Evolutionary conservation across 2,113 vertebrate genomes (phyloP), one percentile per base, ranked within the genome.

Genomic region (Pterocles orientalis): DNA sequence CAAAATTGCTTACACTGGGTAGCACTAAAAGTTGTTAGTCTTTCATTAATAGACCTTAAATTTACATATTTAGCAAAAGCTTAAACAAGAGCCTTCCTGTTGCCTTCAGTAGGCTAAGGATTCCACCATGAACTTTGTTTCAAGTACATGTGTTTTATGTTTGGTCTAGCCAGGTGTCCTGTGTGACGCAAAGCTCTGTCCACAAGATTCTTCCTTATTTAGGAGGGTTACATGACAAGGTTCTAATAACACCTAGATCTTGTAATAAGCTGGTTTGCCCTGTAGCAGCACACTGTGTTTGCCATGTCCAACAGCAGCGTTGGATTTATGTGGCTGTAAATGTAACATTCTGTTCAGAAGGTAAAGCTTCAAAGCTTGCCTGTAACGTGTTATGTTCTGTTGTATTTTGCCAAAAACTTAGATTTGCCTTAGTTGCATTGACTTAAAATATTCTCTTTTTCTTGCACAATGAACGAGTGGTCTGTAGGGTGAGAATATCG

Each of bases 81-180:
- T 85, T 62, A 48, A 20, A n/a, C 6, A 28, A 29, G 39, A 34
- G 28, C 25, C 12, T 41, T 64, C 39, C 12, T 28, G 15, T n/a
- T 53, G 48, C 6, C 41, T 87, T 87, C 11, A 16, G 18, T 7
- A 84, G 41, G 41, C 14, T 7, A 14, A 61, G 25, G 54, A 12
- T 53, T 83, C 90, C 25, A 18, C 25, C 29, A 28, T 47, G 18
- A 84, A 18, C 51, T 75, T 79, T 64, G 24, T 50, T 85, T 56
- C 33, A 14, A 25, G 45, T 64, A 16, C 18, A 4, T 0, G 0
- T 7, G 9, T 33, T 43, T 54, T 57, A 15, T 2, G 1, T 60
- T 50, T 58, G 21, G 41, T 16, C 57, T 26, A 68, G 28, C 14
- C 13, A 7, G 23, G 3, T 81, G 18, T 28, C 87, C 21, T 81